Conservation (phyloP, 2,113 vertebrate species). For the Rhagologus leucostigma region DNA sequence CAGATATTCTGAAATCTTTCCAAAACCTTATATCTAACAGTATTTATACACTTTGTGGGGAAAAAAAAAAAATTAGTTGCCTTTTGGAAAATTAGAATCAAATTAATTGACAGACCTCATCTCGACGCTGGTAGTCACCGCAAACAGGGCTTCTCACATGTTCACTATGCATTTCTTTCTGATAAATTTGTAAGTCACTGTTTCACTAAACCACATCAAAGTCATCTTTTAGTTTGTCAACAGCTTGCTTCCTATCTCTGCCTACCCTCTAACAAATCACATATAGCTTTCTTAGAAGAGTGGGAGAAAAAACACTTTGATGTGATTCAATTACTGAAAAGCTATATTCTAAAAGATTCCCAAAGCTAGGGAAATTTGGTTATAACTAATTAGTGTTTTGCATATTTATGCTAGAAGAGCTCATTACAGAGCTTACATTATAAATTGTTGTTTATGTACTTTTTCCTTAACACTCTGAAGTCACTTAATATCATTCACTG, state of each 20-base stretch:
- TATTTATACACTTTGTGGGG: background rate
- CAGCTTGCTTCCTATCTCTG: background rate
- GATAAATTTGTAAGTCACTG: background rate
- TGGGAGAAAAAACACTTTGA: background rate
- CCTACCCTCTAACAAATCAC: background rate
- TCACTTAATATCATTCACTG: background rate
- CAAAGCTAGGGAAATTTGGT: background rate
- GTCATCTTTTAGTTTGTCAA: background rate
- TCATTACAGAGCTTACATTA: background rate
- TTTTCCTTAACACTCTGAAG: conserved; percentile 1
- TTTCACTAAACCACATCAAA: background rate
- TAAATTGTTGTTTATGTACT: conserved; percentile 23
- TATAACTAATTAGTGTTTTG: background rate
- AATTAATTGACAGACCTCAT: background rate
- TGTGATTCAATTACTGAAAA: conserved; percentile 36
- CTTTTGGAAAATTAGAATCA: background rate
- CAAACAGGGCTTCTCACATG: background rate
- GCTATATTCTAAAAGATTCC: background rate
- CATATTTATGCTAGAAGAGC: background rate
- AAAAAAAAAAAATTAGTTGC: background rate
- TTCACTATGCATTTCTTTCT: background rate
- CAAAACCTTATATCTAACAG: background rate
- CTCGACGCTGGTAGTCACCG: background rate
- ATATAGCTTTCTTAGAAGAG: background rate
- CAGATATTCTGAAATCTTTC: background rate